These are phyloP conservation scores for Bombus picipes DNA, from an alignment of 1,140 invertebrate genomes.

Conservation along the genomic window DNA sequence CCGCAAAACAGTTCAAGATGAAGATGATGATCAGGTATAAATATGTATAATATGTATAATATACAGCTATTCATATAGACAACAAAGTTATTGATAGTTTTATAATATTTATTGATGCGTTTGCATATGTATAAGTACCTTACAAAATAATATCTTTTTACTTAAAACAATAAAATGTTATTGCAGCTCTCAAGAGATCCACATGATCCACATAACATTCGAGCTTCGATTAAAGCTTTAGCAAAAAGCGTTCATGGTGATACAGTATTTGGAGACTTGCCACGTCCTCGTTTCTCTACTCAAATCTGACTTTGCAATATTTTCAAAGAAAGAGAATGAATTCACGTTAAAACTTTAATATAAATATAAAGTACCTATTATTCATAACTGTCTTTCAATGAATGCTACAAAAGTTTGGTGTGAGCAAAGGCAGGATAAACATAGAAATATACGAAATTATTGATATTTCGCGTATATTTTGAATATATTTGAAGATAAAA, in stretches of 20 bases:
- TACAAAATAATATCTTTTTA: not conserved
- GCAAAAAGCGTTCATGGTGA: constrained; percentile 93
- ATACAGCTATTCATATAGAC: not conserved
- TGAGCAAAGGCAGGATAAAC: constrained; percentile 51
- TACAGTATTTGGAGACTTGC: constrained; percentile 91
- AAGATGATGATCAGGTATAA: constrained; percentile 80
- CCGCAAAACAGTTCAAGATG: constrained; percentile 74
- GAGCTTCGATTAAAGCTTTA: constrained; percentile 92
- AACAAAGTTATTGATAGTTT: not conserved
- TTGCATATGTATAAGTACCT: not conserved
- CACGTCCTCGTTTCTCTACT: constrained; percentile 90
- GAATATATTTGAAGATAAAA: constrained; percentile 53
- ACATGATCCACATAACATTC: constrained; percentile 87
- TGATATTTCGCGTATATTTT: constrained; percentile 53
- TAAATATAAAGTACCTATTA: constrained; percentile 55
- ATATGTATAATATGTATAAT: constrained; percentile 5
- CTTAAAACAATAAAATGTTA: constrained; percentile 24
- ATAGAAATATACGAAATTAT: constrained; percentile 38
- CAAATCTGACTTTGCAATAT: constrained; percentile 85
- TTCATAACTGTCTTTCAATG: constrained; percentile 60
- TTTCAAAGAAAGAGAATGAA: constrained; percentile 33
- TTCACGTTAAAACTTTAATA: constrained; percentile 49
- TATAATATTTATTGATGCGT: not conserved
- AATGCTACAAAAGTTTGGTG: constrained; percentile 57
- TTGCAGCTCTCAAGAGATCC: constrained; percentile 74